Conservation (phyloP, 2,113 vertebrate species). For the Conger conger region DNA sequence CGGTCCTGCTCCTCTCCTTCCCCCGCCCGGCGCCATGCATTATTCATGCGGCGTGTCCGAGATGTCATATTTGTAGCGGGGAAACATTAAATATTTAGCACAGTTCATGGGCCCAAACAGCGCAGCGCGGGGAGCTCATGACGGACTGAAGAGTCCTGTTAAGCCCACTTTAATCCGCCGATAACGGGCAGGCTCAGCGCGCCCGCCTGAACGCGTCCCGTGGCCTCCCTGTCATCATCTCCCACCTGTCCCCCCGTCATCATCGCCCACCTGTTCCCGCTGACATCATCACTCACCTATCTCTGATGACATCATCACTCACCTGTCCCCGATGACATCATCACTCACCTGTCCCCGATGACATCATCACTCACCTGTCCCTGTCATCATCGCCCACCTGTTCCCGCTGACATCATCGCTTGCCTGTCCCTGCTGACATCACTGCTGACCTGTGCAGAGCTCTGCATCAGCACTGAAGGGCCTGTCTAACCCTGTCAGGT, state of each 20-base stretch:
- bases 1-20: conserved; percentile 28
- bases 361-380: conserved; percentile 34
- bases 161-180: conserved; percentile 3
- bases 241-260: background rate
- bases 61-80: conserved; percentile 60
- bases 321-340: background rate
- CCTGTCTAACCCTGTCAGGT: too few species aligned
- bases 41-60: conserved; percentile 64
- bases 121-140: conserved; percentile 50
- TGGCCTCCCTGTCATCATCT: conserved; percentile 17
- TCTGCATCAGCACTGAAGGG: too few species aligned
- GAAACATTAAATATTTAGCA: conserved; percentile 70
- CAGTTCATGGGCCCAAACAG: conserved; percentile 62
- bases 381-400: too few species aligned
- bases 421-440: too few species aligned
- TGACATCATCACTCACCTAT: too few species aligned
- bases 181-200: conserved; percentile 41
- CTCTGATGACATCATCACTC: conserved; percentile 35
- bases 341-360: background rate
- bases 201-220: too few species aligned
- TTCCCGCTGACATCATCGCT: too few species aligned
- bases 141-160: conserved; percentile 42
- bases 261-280: background rate
- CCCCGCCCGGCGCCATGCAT: conserved; percentile 62
- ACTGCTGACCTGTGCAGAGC: too few species aligned